phyloP scores from a whole-genome alignment of 2,113 vertebrate species.

The Aplodontia rufa region DNA sequence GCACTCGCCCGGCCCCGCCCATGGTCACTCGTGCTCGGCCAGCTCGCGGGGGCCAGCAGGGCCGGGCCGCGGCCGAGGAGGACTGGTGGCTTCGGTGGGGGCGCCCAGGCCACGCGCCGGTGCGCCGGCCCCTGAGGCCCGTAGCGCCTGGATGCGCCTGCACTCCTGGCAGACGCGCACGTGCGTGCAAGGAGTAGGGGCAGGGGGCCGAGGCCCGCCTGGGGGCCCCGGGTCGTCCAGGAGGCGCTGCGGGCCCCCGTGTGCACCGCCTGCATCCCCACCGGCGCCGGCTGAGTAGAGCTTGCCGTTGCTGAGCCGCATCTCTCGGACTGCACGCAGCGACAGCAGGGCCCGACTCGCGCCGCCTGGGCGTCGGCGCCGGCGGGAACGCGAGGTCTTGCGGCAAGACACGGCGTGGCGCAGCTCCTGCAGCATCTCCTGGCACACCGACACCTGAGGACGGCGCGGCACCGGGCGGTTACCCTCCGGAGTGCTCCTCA shows the following conservation, averaged over 20 bases:
- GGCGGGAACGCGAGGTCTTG: constrained; percentile 90
- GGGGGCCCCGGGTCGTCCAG: constrained; percentile 89
- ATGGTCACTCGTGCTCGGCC: constrained; percentile 74
- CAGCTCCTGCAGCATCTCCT: constrained; percentile 94
- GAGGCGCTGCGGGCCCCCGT: constrained; percentile 91
- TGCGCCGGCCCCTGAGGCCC: constrained; percentile 80
- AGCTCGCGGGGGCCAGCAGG: constrained; percentile 64
- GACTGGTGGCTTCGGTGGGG: constrained; percentile 64
- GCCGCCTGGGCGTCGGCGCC: constrained; percentile 85
- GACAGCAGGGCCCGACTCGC: constrained; percentile 81
- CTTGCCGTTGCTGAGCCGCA: constrained; percentile 93
- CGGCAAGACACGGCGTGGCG: constrained; percentile 92
- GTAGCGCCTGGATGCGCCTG: constrained; percentile 92
- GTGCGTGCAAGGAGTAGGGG: constrained; percentile 82
- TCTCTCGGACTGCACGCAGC: constrained; percentile 89
- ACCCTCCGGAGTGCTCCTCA: background rate
- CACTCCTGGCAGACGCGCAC: constrained; percentile 91
- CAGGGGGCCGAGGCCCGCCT: constrained; percentile 48
- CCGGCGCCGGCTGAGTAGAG: constrained; percentile 89
- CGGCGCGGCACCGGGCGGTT: constrained; percentile 56
- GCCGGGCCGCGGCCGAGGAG: constrained; percentile 61
- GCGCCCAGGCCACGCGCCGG: constrained; percentile 75
- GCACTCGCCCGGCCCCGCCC: background rate
- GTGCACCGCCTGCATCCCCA: constrained; percentile 77
- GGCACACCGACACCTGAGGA: constrained; percentile 91